phyloP scores from a whole-genome alignment of 2,113 vertebrate genomes.

The Panthera tigris region DNA sequence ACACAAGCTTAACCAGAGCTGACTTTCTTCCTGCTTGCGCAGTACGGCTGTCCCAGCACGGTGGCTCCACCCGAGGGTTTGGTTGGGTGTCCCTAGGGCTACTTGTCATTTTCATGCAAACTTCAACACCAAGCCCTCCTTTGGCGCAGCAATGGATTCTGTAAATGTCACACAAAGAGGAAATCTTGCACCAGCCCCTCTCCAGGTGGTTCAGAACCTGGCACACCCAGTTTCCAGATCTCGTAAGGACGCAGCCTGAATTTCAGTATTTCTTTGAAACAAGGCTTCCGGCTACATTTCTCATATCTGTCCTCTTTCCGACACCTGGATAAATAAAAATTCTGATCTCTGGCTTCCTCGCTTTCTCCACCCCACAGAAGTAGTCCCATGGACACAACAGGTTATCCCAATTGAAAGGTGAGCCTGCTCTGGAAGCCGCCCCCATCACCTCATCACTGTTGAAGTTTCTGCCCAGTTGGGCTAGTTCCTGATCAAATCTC shows the following conservation, averaged over 20 bases:
- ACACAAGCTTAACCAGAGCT: too few relatives aligned
- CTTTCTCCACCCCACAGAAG: not conserved
- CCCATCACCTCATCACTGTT: not conserved
- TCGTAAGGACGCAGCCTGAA: not conserved
- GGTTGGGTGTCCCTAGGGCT: not conserved
- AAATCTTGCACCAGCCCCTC: not conserved
- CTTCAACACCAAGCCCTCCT: not conserved
- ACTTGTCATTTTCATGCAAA: not conserved
- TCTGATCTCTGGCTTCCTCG: rapidly evolving
- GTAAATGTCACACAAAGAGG: not conserved
- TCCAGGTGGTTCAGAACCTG: not conserved
- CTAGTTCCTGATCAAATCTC: not conserved
- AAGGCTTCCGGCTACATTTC: not conserved
- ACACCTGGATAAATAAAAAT: not conserved
- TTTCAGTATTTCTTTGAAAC: not conserved
- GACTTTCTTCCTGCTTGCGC: not conserved
- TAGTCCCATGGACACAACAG: not conserved
- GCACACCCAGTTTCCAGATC: not conserved
- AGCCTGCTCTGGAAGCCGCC: not conserved
- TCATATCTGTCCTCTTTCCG: not conserved
- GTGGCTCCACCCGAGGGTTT: not conserved
- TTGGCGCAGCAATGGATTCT: not conserved
- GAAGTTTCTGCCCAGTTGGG: not conserved
- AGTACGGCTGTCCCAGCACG: rapidly evolving
- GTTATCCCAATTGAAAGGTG: not conserved